Evolutionary conservation across 1,140 invertebrate genomes (phyloP).

Genomic region (Tribolium madens): DNA sequence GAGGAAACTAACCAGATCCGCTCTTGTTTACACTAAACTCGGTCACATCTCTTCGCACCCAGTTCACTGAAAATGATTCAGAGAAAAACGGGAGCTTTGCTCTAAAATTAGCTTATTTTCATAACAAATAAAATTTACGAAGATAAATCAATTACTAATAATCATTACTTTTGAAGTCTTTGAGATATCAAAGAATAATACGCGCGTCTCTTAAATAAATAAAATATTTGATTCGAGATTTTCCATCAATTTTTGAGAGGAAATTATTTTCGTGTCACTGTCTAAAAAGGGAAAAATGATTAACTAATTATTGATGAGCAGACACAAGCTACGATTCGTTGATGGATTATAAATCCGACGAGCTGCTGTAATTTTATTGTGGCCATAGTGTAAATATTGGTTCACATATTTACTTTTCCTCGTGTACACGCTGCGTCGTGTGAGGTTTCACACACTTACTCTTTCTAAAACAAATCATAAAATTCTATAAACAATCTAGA

Average conservation of each 20-base stretch:
- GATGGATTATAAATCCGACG: slow-evolving; percentile 40
- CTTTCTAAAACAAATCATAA: slow-evolving; percentile 65
- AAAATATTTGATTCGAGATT: slow-evolving; percentile 23
- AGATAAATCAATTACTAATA: slow-evolving; percentile 48
- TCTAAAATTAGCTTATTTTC: slow-evolving; percentile 55
- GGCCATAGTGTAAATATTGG: slow-evolving; percentile 55
- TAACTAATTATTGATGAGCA: slow-evolving; percentile 39
- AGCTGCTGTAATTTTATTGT: slow-evolving; percentile 55
- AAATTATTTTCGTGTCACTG: background rate
- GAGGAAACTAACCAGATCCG: slow-evolving; percentile 47
- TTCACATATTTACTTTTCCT: slow-evolving; percentile 56
- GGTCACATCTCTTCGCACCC: slow-evolving; percentile 57
- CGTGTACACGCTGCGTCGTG: slow-evolving; percentile 58
- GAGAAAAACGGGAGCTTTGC: slow-evolving; percentile 52
- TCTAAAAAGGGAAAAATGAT: slow-evolving; percentile 10
- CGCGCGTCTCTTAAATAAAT: slow-evolving; percentile 25
- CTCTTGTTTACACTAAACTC: slow-evolving; percentile 51
- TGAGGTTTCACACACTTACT: slow-evolving; percentile 64
- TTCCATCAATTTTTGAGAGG: background rate
- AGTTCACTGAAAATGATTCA: slow-evolving; percentile 56
- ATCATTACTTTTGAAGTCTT: slow-evolving; percentile 46
- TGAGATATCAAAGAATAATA: slow-evolving; percentile 28
- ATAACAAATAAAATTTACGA: slow-evolving; percentile 52
- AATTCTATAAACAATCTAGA: slow-evolving; percentile 61
- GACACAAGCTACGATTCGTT: slow-evolving; percentile 16